phyloP scores from a whole-genome alignment of 1,140 invertebrate species.

The Drosophila sechellia region DNA sequence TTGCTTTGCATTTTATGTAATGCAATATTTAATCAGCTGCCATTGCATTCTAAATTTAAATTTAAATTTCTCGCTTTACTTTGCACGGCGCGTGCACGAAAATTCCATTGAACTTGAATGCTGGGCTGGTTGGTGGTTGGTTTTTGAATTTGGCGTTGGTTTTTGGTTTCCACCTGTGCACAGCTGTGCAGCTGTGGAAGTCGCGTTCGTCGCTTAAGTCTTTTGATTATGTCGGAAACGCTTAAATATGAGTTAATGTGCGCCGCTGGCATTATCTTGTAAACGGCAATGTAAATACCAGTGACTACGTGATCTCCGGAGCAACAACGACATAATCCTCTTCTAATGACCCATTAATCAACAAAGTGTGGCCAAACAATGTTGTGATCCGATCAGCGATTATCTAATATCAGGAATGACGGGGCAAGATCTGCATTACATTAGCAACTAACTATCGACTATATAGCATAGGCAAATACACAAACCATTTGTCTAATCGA shows the following conservation, averaged over 20 bases:
- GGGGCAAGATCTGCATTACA: conserved; percentile 18
- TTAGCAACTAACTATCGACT: conserved; percentile 32
- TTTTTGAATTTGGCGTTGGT: background rate
- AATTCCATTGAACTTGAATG: conserved; percentile 68
- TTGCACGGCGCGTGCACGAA: conserved; percentile 46
- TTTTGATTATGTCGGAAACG: conserved; percentile 62
- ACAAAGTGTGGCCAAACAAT: conserved; percentile 21
- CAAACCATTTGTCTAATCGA: conserved; percentile 44
- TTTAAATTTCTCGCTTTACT: conserved; percentile 34
- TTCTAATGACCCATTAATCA: conserved; percentile 40
- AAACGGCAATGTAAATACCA: conserved; percentile 51
- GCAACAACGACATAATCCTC: conserved; percentile 38
- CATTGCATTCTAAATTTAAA: conserved; percentile 59
- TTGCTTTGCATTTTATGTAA: conserved; percentile 55
- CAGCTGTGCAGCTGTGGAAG: too few relatives aligned
- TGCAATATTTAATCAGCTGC: conserved; percentile 57
- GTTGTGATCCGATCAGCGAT: conserved; percentile 7
- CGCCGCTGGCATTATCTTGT: conserved; percentile 31
- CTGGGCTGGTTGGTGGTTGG: conserved; percentile 11
- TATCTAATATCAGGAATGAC: conserved; percentile 45
- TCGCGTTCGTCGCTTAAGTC: conserved; percentile 75
- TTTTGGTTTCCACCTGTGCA: conserved; percentile 25
- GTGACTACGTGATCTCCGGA: conserved; percentile 54
- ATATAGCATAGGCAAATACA: conserved; percentile 6
- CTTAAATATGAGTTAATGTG: conserved; percentile 41